A percentile compares a stretch with the other conserved stretches of the same genome.
phyloP scores from a whole-genome alignment of 2,797 vertebrate species.

The Luscinia megarhynchos region DNA sequence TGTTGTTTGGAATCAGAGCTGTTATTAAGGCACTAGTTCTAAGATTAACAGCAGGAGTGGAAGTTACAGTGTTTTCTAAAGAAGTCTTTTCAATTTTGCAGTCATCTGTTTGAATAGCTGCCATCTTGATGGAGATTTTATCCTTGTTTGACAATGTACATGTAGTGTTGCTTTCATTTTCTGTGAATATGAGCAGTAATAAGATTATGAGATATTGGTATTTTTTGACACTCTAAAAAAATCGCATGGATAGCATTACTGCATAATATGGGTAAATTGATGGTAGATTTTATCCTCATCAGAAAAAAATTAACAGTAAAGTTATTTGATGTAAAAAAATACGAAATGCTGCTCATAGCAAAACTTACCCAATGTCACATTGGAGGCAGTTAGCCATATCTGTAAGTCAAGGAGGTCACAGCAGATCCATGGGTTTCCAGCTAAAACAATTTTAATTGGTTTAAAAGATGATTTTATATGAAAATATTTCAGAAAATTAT shows the following conservation, averaged over 20 bases:
- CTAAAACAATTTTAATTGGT: constrained; percentile 73
- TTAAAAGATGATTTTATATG: constrained; percentile 50
- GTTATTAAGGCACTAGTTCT: constrained; percentile 31
- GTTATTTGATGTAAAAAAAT: neutral
- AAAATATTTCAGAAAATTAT: constrained; percentile 73
- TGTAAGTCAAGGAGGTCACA: constrained; percentile 76
- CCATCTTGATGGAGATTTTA: constrained; percentile 61
- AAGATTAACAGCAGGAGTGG: neutral
- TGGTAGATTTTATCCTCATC: neutral
- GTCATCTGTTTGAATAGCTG: neutral
- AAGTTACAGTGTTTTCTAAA: neutral
- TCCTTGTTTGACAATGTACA: constrained; percentile 58
- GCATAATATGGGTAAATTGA: neutral
- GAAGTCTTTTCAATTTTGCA: constrained; percentile 36
- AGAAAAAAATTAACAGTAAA: neutral
- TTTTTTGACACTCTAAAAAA: neutral
- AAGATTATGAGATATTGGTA: neutral
- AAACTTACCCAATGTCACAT: constrained; percentile 79
- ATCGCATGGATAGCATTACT: neutral
- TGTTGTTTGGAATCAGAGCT: constrained; percentile 12
- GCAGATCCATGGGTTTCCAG: constrained; percentile 88
- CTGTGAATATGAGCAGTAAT: constrained; percentile 63
- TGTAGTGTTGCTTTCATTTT: constrained; percentile 66
- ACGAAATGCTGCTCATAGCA: neutral
- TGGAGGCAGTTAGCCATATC: constrained; percentile 68